A percentile compares a stretch with the other conserved stretches of the same genome.
phyloP scores from a whole-genome alignment of 2,888 invertebrate species.

The Lacanobia oleracea region DNA sequence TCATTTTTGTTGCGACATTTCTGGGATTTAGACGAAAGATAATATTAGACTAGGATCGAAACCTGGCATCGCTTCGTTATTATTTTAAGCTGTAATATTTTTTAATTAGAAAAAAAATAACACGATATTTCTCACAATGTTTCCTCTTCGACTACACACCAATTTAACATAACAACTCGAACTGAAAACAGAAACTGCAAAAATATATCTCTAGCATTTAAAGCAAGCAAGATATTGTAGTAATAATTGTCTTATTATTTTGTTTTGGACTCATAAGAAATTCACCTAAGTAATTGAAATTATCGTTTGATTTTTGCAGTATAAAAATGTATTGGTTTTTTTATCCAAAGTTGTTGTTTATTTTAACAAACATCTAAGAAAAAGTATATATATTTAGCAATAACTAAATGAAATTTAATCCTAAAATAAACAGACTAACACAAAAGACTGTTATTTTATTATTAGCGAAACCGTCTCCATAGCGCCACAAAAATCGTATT shows the following conservation, averaged over 20 bases:
- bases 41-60: constrained; percentile 34
- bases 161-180: too few relatives aligned
- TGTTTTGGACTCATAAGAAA: too few relatives aligned
- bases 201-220: background rate
- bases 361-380: background rate
- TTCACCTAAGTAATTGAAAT: too few relatives aligned
- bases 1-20: constrained; percentile 74
- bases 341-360: background rate
- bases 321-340: too few relatives aligned
- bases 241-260: background rate
- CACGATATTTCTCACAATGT: too few relatives aligned
- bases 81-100: background rate
- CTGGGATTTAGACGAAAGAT: constrained; percentile 58
- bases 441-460: constrained; percentile 15
- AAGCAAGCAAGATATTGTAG: background rate
- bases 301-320: too few relatives aligned
- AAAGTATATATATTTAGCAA: background rate
- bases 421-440: constrained; percentile 55
- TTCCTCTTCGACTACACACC: too few relatives aligned
- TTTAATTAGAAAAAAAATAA: too few relatives aligned
- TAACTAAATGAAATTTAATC: background rate
- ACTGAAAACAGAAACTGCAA: background rate
- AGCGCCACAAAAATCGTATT: constrained; percentile 64
- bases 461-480: constrained; percentile 24
- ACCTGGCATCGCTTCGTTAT: constrained; percentile 5